phyloP scores from a whole-genome alignment of 2,888 invertebrate genomes.

The Sphaerolaimus hirsutus region DNA sequence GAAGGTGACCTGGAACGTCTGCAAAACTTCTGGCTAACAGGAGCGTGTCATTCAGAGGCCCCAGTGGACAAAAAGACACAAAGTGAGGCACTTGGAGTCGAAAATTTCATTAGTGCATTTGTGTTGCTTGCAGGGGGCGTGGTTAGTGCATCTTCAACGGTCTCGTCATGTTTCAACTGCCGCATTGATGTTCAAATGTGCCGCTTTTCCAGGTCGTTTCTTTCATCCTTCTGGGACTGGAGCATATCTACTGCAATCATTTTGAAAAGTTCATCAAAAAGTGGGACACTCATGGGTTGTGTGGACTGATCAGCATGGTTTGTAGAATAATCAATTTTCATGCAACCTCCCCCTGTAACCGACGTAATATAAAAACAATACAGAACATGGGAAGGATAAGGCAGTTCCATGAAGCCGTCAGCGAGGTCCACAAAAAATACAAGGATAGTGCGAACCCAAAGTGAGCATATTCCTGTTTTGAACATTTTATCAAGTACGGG shows the following conservation, averaged over 20 bases:
- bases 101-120: conserved; percentile 87
- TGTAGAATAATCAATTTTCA: conserved; percentile 27
- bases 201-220: conserved; percentile 48
- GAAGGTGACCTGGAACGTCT: conserved; percentile 71
- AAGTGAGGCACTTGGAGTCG: conserved; percentile 31
- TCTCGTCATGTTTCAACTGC: no score
- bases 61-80: conserved; percentile 32
- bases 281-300: conserved; percentile 68
- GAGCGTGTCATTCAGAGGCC: conserved; percentile 71
- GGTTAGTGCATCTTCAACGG: conserved; percentile 12
- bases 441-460: no score
- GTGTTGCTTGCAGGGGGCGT: conserved; percentile 67
- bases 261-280: conserved; percentile 54
- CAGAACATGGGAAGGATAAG: no score
- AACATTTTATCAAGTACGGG: no score
- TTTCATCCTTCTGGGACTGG: conserved; percentile 56
- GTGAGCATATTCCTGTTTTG: no score
- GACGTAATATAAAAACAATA: no score
- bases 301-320: conserved; percentile 76
- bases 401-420: no score
- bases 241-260: conserved; percentile 83
- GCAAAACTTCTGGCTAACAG: conserved; percentile 71
- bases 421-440: no score
- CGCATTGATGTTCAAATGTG: no score
- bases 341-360: no score